Percentiles rank a stretch among this genome's conserved stretches.
These are phyloP conservation scores for fruit fly (Drosophila melanogaster) DNA, from an alignment of 1,140 invertebrate species.

Conservation along the genomic window DNA sequence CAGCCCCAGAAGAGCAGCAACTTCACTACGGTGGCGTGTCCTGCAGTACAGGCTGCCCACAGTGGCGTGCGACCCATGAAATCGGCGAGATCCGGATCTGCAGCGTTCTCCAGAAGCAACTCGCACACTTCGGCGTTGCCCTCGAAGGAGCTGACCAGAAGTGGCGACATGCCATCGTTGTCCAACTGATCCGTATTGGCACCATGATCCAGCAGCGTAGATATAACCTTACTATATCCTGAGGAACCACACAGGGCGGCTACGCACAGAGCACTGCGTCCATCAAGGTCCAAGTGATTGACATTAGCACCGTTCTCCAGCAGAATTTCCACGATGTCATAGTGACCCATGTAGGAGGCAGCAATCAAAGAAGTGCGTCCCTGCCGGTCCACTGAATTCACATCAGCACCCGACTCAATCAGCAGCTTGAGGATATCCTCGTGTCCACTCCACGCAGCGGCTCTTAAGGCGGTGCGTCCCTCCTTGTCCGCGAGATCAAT, in stretches of 20 bases:
- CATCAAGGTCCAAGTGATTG: conserved; percentile 95
- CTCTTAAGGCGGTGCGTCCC: conserved; percentile 90
- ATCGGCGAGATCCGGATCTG: conserved; percentile 94
- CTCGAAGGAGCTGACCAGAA: conserved; percentile 97
- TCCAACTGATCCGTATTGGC: conserved; percentile 95
- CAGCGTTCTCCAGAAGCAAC: conserved; percentile 92
- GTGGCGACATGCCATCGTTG: conserved; percentile 95
- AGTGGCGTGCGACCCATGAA: conserved; percentile 91
- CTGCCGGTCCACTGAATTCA: conserved; percentile 94
- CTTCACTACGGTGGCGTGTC: conserved; percentile 92
- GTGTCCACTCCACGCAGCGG: conserved; percentile 94
- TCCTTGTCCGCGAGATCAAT: conserved; percentile 91
- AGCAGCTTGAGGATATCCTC: conserved; percentile 91
- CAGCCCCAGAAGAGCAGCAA: conserved; percentile 95
- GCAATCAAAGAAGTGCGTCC: conserved; percentile 96
- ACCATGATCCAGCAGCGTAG: conserved; percentile 92
- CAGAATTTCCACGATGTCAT: conserved; percentile 94
- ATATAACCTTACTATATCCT: conserved; percentile 90
- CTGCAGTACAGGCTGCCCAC: conserved; percentile 94
- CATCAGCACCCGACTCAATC: conserved; percentile 88
- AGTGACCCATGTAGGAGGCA: conserved; percentile 95
- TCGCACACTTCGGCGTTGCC: conserved; percentile 92
- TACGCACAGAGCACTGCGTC: conserved; percentile 95
- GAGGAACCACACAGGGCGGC: conserved; percentile 96
- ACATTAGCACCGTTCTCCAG: conserved; percentile 94